Conservation (phyloP, 2,797 vertebrate genomes). For the Eulemur albifrons region DNA sequence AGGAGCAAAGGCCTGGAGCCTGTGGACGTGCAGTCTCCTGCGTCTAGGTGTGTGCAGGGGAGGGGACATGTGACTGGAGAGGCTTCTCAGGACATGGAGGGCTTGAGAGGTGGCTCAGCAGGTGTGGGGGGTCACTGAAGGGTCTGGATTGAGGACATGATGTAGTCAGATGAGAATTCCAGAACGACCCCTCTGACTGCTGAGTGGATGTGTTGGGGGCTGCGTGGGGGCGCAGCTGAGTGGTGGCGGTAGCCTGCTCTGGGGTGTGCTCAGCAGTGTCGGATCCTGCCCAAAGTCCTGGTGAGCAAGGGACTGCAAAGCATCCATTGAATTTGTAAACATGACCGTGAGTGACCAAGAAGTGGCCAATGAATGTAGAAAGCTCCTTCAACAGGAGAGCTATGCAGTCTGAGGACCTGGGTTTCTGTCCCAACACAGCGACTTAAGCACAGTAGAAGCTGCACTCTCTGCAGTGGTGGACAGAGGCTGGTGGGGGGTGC, state of each 20-base stretch:
- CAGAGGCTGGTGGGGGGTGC: not conserved
- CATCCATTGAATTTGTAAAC: not conserved
- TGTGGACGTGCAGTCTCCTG: not conserved
- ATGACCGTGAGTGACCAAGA: not conserved
- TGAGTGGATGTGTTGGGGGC: not conserved
- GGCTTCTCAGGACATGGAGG: not conserved
- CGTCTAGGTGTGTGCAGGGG: rapidly evolving
- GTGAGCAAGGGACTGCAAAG: not conserved
- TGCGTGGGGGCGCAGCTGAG: rapidly evolving
- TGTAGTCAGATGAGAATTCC: not conserved
- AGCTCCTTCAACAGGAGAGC: not conserved
- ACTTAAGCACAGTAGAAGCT: not conserved
- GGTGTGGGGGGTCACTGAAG: not conserved
- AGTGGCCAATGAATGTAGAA: not conserved
- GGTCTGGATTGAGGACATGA: not conserved
- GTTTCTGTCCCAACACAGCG: not conserved
- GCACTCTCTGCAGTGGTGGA: not conserved
- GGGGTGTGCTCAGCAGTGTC: no score
- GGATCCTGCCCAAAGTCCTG: not conserved
- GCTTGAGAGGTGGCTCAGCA: not conserved
- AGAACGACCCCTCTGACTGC: not conserved
- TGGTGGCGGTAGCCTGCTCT: no score
- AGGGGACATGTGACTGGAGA: not conserved
- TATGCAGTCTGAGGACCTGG: not conserved
- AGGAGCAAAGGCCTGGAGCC: not conserved